phyloP scores from a whole-genome alignment of 1,140 invertebrate species.

The Calliphora vicina region DNA sequence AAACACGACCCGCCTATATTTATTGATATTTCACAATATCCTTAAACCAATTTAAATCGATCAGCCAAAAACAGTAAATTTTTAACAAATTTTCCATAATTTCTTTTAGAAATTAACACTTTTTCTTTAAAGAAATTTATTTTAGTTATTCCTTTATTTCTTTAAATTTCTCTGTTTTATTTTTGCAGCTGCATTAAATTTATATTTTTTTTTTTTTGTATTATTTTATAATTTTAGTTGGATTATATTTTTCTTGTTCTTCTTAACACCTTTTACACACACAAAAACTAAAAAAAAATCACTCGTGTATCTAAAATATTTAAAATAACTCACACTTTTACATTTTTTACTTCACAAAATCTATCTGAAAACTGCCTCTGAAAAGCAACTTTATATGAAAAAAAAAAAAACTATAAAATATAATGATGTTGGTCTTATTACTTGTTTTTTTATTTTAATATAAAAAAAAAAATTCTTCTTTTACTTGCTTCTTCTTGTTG shows the following conservation, averaged over 20 bases:
- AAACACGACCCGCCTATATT: not conserved
- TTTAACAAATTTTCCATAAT: too few species aligned
- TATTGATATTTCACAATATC: slow-evolving; percentile 10
- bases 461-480: not conserved
- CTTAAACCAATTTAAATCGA: not conserved
- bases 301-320: not conserved
- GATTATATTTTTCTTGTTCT: not conserved
- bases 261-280: not conserved
- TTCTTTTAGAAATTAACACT: not conserved
- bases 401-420: not conserved
- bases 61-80: not conserved
- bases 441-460: not conserved
- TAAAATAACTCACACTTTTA: too few species aligned
- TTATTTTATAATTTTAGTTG: too few species aligned
- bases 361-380: not conserved
- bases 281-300: not conserved
- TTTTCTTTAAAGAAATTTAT: not conserved
- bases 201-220: not conserved
- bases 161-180: not conserved
- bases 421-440: not conserved
- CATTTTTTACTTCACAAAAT: too few species aligned
- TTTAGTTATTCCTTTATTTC: not conserved
- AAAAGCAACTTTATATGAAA: not conserved
- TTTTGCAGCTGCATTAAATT: not conserved
- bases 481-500: not conserved